Conservation (phyloP, 2,113 vertebrate genomes). For the Actinemys pallida region DNA sequence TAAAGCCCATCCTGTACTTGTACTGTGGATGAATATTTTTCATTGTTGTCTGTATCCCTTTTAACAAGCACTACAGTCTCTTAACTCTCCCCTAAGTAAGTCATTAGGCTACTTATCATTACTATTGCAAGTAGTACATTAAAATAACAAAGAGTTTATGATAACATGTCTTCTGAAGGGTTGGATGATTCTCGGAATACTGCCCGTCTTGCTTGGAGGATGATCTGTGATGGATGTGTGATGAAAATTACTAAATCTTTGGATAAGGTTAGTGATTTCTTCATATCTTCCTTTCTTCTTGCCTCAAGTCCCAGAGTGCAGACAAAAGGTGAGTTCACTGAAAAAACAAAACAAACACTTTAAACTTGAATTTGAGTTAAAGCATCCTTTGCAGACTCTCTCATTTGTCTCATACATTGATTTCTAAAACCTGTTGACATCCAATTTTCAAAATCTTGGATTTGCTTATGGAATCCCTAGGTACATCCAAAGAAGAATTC, state of each 20-base stretch:
- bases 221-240: slow-evolving; percentile 92
- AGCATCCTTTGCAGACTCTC: neutral
- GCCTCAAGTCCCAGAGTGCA: slow-evolving; percentile 22
- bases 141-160: neutral
- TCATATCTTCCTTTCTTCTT: slow-evolving; percentile 20
- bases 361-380: slow-evolving; percentile 18
- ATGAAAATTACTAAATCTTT: slow-evolving; percentile 90
- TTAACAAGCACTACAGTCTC: neutral
- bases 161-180: slow-evolving; percentile 76
- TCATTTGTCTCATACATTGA: slow-evolving; percentile 33
- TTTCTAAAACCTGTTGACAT: slow-evolving; percentile 48
- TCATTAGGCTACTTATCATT: neutral
- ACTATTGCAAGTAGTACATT: neutral
- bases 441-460: slow-evolving; percentile 66
- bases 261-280: slow-evolving; percentile 87
- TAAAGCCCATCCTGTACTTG: neutral
- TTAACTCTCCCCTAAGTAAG: neutral
- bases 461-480: slow-evolving; percentile 76
- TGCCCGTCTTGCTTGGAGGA: slow-evolving; percentile 88
- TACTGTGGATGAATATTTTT: neutral
- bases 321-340: neutral
- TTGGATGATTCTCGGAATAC: slow-evolving; percentile 95
- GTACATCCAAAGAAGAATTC: slow-evolving; percentile 65
- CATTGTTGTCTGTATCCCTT: neutral
- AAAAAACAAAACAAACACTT: neutral